Evolutionary conservation across 1,140 invertebrate species (phyloP).

Genomic region (Meteorus sp.): DNA sequence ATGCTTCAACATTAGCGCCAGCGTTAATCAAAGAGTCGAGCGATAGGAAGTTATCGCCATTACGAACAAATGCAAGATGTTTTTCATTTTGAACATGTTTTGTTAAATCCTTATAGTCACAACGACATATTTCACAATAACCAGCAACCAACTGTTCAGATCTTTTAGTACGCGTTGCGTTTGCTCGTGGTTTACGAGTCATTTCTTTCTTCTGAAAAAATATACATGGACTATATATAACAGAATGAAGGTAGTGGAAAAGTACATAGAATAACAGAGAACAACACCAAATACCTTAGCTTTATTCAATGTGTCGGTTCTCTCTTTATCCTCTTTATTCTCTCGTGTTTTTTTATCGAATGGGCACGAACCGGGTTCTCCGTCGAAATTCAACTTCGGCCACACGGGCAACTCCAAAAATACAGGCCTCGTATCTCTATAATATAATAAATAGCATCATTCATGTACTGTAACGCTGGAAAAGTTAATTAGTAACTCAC

Average conservation of each 20-base stretch:
- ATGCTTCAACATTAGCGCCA: constrained; percentile 65
- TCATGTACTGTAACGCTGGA: background rate
- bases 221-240: constrained; percentile 8
- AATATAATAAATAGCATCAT: constrained; percentile 29
- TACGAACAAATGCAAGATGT: constrained; percentile 70
- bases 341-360: constrained; percentile 42
- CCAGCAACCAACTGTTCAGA: constrained; percentile 63
- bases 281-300: constrained; percentile 36
- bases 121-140: constrained; percentile 76
- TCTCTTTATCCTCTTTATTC: constrained; percentile 51
- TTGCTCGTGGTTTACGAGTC: constrained; percentile 67
- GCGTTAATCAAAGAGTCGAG: constrained; percentile 69
- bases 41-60: constrained; percentile 71
- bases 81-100: constrained; percentile 72
- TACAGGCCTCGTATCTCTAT: constrained; percentile 54
- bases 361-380: constrained; percentile 51
- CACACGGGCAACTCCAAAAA: constrained; percentile 56
- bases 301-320: constrained; percentile 42
- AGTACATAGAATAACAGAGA: constrained; percentile 6
- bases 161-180: constrained; percentile 60
- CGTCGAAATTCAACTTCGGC: constrained; percentile 56
- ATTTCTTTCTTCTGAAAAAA: constrained; percentile 57
- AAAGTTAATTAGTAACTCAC: too few relatives aligned
- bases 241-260: constrained; percentile 5
- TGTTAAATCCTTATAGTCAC: constrained; percentile 68